These are phyloP conservation scores for Candidula unifasciata DNA, from an alignment of 2,888 invertebrate genomes.

Conservation along the genomic window DNA sequence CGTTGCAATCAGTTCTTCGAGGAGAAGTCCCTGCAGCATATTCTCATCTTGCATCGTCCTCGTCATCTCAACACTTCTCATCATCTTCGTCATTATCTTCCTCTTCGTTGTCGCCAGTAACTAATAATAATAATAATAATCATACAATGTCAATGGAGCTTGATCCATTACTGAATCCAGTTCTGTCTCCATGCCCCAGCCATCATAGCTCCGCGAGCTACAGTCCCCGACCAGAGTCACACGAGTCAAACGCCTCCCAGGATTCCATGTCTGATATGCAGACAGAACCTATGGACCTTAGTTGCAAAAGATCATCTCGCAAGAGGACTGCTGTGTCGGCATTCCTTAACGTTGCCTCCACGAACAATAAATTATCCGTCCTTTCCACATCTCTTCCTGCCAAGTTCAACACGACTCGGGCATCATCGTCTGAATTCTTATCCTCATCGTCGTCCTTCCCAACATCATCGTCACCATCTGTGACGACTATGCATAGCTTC, in stretches of 20 bases:
- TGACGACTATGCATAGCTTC: conserved; percentile 53
- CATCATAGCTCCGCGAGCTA: conserved; percentile 38
- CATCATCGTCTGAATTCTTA: conserved; percentile 49
- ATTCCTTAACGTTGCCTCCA: conserved; percentile 38
- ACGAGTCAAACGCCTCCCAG: conserved; percentile 50
- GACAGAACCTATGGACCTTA: conserved; percentile 72
- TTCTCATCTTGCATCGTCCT: conserved; percentile 63
- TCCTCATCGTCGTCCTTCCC: conserved; percentile 38
- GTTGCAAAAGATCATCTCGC: conserved; percentile 60
- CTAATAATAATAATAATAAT: neutral
- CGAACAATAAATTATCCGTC: conserved; percentile 21
- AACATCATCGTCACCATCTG: conserved; percentile 40
- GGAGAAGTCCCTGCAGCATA: conserved; percentile 70
- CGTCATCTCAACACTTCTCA: conserved; percentile 44
- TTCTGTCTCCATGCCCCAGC: conserved; percentile 45
- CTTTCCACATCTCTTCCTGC: conserved; percentile 45
- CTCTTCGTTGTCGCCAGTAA: conserved; percentile 23
- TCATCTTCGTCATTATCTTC: conserved; percentile 30
- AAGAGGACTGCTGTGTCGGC: conserved; percentile 43
- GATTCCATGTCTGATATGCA: conserved; percentile 56
- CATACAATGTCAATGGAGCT: conserved; percentile 41
- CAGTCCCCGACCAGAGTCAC: conserved; percentile 44
- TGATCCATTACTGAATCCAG: conserved; percentile 42
- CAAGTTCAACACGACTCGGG: conserved; percentile 27
- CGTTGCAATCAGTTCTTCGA: conserved; percentile 67